These are phyloP conservation scores for Armadillidium nasatum DNA, from an alignment of 1,140 invertebrate genomes.

Conservation along the genomic window DNA sequence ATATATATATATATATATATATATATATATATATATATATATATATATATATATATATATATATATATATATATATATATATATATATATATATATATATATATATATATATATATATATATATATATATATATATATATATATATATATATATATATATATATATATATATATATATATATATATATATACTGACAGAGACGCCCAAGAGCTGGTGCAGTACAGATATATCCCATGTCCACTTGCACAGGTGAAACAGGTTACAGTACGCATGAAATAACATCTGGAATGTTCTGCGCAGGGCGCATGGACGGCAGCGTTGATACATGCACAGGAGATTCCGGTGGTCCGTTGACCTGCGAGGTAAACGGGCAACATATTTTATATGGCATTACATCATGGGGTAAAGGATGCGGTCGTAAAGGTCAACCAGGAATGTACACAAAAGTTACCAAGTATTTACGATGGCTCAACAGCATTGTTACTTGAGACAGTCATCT, in stretches of 20 bases:
- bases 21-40: no score
- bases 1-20: no score
- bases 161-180: no score
- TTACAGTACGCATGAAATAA: slow-evolving; percentile 36
- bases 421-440: slow-evolving; percentile 52
- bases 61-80: no score
- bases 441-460: slow-evolving; percentile 54
- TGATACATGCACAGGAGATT: slow-evolving; percentile 86
- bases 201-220: slow-evolving; percentile 26
- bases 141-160: no score
- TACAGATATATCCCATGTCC: slow-evolving; percentile 31
- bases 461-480: slow-evolving; percentile 38
- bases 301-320: slow-evolving; percentile 72
- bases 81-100: no score
- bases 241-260: slow-evolving; percentile 26
- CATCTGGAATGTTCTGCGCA: slow-evolving; percentile 74
- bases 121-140: no score
- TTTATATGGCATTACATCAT: slow-evolving; percentile 49
- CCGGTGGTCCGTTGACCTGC: slow-evolving; percentile 64
- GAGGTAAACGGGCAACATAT: slow-evolving; percentile 38
- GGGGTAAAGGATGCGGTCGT: slow-evolving; percentile 51
- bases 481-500: slow-evolving; percentile 22
- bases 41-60: no score
- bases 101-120: no score
- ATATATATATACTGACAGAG: slow-evolving; percentile 19